Conservation (phyloP, 2,113 vertebrate genomes). For the Fregata magnificens region DNA sequence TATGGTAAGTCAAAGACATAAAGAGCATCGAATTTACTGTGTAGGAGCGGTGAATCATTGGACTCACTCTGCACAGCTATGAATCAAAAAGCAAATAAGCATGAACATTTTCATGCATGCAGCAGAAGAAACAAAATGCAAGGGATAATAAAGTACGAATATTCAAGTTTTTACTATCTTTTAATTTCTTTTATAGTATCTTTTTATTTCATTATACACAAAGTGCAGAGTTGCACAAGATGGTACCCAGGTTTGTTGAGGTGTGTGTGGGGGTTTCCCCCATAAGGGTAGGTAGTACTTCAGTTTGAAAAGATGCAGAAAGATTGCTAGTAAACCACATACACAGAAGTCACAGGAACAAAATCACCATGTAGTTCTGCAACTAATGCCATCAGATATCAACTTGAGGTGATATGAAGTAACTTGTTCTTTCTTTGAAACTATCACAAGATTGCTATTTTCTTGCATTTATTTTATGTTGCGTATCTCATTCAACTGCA, state of each 20-base stretch:
- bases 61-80: background rate
- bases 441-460: background rate
- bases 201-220: background rate
- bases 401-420: background rate
- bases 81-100: background rate
- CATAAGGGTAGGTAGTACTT: background rate
- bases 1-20: background rate
- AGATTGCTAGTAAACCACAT: background rate
- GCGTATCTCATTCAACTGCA: rapidly evolving
- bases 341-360: background rate
- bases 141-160: background rate
- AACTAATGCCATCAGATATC: background rate
- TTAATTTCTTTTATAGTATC: background rate
- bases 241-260: background rate
- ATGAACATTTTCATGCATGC: background rate
- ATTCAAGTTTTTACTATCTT: background rate
- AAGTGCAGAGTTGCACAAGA: background rate
- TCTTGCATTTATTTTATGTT: background rate
- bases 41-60: background rate
- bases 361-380: background rate
- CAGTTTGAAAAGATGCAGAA: background rate
- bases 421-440: background rate
- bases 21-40: background rate
- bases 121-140: background rate
- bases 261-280: rapidly evolving